Conservation (phyloP, 1,140 invertebrate species). For the Lepidurus arcticus region DNA sequence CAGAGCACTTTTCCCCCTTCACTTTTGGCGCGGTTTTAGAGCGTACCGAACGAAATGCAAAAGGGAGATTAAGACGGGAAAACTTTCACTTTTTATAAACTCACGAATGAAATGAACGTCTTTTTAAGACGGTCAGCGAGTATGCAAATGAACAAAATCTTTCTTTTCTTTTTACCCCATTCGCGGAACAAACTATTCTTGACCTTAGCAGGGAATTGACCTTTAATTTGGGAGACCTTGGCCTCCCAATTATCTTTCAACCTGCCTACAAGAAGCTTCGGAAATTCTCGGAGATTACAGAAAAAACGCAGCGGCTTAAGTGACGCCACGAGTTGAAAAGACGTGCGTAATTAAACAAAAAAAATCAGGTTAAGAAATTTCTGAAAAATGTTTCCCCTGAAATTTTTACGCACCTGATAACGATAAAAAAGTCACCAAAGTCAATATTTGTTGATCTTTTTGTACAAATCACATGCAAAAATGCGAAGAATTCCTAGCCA, state of each 20-base stretch:
- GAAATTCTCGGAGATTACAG: neutral
- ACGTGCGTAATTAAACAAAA: no score
- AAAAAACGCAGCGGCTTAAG: neutral
- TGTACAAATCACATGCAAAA: neutral
- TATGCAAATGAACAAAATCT: neutral
- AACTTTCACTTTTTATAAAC: neutral
- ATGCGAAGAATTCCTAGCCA: neutral
- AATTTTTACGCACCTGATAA: no score
- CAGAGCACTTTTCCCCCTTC: neutral
- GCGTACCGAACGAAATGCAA: neutral
- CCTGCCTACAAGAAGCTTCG: neutral
- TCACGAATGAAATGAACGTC: neutral
- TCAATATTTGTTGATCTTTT: neutral
- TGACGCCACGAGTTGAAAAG: neutral
- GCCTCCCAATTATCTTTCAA: constrained; percentile 11
- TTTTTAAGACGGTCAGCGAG: neutral
- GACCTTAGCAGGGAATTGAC: neutral
- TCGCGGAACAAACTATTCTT: neutral
- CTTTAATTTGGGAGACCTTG: neutral
- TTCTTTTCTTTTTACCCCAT: neutral
- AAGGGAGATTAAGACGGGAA: neutral
- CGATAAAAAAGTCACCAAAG: no score
- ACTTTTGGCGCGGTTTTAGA: neutral
- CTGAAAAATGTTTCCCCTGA: no score
- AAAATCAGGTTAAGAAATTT: no score